Evolutionary conservation across 92 coral and sea anemone genomes (phyloP).

Genomic region (Montipora capitata): DNA sequence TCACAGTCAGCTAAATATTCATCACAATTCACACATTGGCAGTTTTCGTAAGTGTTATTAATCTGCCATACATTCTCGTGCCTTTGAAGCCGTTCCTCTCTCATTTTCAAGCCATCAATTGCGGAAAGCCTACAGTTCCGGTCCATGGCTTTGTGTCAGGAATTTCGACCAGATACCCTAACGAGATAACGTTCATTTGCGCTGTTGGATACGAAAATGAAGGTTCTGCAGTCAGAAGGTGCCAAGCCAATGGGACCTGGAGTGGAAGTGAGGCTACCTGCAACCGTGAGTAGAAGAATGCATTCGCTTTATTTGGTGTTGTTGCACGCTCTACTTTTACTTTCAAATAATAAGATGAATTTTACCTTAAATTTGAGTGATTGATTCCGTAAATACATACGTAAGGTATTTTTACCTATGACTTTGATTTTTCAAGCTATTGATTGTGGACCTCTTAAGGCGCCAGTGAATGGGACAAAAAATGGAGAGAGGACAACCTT

Average conservation of each 20-base stretch:
- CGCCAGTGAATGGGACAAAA: conserved; percentile 65
- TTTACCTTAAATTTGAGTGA: no score
- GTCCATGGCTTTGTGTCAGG: conserved; percentile 50
- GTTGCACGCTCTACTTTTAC: not conserved
- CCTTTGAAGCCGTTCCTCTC: conserved; percentile 55
- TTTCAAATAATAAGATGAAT: no score
- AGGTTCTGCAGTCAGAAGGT: conserved; percentile 58
- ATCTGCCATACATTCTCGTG: conserved; percentile 33
- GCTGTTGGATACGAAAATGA: conserved; percentile 62
- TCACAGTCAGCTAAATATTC: not conserved
- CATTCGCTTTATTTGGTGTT: not conserved
- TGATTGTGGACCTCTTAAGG: conserved; percentile 67
- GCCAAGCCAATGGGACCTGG: conserved; percentile 79
- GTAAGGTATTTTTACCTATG: not conserved
- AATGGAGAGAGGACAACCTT: conserved; percentile 49
- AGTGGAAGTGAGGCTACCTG: conserved; percentile 69
- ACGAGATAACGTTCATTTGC: conserved; percentile 39
- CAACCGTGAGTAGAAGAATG: conserved; percentile 25
- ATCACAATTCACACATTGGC: not conserved
- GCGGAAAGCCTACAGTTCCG: conserved; percentile 46
- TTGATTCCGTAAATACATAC: no score
- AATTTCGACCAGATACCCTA: conserved; percentile 35
- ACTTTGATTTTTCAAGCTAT: conserved; percentile 34
- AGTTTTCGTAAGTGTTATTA: not conserved
- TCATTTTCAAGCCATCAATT: conserved; percentile 63